Evolutionary conservation across 2,113 vertebrate species (phyloP), one percentile per base, ranked within the genome.

Genomic region (Sorex araneus): DNA sequence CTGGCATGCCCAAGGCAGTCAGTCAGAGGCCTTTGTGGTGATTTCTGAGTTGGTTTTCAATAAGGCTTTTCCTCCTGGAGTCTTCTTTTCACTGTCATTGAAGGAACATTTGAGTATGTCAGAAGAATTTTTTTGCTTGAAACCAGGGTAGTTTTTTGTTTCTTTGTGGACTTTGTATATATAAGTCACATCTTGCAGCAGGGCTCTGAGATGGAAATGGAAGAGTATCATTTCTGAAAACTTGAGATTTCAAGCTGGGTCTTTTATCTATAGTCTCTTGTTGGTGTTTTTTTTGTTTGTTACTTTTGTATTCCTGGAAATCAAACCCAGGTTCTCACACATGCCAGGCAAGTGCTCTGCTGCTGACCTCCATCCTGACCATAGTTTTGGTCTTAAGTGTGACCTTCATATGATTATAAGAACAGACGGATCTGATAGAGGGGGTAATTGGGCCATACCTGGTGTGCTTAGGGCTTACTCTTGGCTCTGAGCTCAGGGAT

Each of bases 201-300:
- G 50, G 18, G 9, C 25, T 84, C 27, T n/a, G 87, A 91, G 30
- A 93, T 85, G 57, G 36, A 40, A 88, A 91, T 16, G 89, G 43
- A 85, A 85, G n/a, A 94, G 73, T 63, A 67, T 54, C 79, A 28
- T 74, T 94, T 87, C 47, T 81, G 77, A 95, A 89, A 91, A 74
- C 34, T 80, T 32, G 40, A 74, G 74, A 86, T 94, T 69, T 92
- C 54, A 92, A 94, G 47, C 30, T 60, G 43, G 19, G 12, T 47
- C 10, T 50, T 85, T 83, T 30, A 78, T 83, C 89, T 45, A 25
- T 93, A 23, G 43, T 74, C 23, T 25, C n/a, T 77, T 76, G 8
- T 45, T 90, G 66, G 54, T 40, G 40, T 40, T 40, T 40, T n/a
- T n/a, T 40, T 40, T 40, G 40, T 40, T 40, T 40, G 40, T 40